Evolutionary conservation across 2,113 vertebrate genomes (phyloP), one percentile per base, ranked within the genome.

Genomic region (Pipra filicauda): DNA sequence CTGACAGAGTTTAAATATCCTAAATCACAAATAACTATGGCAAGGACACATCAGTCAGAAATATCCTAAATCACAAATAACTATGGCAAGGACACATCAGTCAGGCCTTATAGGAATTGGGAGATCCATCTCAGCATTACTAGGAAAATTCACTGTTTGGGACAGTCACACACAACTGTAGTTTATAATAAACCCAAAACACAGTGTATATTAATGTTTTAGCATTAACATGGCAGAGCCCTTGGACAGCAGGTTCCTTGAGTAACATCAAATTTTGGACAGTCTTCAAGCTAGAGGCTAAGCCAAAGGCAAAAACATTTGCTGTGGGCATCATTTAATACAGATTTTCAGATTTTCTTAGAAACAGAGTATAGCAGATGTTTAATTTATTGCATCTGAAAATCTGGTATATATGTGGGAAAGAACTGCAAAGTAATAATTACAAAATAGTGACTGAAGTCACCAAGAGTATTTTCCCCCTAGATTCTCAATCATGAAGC

Each of bases 261-360:
- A 80, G 48, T 24, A 83, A 78, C 64, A 89, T 51, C 24, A 75
- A 20, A 49, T 61, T 78, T 71, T 82, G 96, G 95, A 93, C 95
- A 96, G 72, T 72, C 89, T 97, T 96, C 28, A 93, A 96, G 97
- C 97, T 94, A 86, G 93, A 97, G 97, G 97, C 97, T 91, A 97
- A 97, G 98, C 98, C 96, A 57, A 93, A n/a, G 97, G 97, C 97
- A 97, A 95, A 88, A 54, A 96, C 80, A 93, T 93, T 85, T 91
- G 95, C 96, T 96, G 86, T 91, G 92, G 96, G 95, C 94, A 95
- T 75, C 94, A 78, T 72, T 95, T 96, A 96, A 97, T 94, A 94
- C 74, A 97, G 91, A 93, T 88, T 52, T 95, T 86, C 91, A 95
- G 54, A 74, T 96, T 62, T 74, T 74, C 75, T 83, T 95, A 89